Conservation (phyloP, 2,888 invertebrate genomes). For the Drosophila tripunctata region DNA sequence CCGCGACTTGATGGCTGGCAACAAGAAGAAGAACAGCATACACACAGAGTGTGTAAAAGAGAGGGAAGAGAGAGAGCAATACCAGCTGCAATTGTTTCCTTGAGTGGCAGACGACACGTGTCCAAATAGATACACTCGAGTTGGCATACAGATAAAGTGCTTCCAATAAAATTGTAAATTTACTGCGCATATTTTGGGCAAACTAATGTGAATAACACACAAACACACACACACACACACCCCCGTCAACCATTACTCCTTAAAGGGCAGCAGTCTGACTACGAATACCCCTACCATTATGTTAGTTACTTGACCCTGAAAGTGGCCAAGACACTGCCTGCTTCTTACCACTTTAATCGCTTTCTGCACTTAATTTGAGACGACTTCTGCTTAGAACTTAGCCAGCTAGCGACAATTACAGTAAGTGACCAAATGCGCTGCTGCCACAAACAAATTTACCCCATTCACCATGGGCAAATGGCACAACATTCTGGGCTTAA, state of each 20-base stretch:
- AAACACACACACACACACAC: too few relatives aligned
- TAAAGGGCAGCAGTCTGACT: too few relatives aligned
- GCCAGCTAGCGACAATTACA: slow-evolving; percentile 59
- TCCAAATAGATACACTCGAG: slow-evolving; percentile 46
- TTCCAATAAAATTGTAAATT: slow-evolving; percentile 61
- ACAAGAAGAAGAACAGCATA: slow-evolving; percentile 2
- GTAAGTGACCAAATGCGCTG: slow-evolving; percentile 68
- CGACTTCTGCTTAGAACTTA: slow-evolving; percentile 22
- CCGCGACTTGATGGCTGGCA: slow-evolving; percentile 21
- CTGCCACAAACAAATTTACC: slow-evolving; percentile 31
- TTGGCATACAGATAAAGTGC: slow-evolving; percentile 48
- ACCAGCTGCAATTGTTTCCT: slow-evolving; percentile 52
- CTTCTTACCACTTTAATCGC: slow-evolving; percentile 56
- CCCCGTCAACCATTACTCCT: too few relatives aligned
- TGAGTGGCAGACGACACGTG: slow-evolving; percentile 65
- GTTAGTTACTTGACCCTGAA: slow-evolving; percentile 66
- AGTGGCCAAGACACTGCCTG: slow-evolving; percentile 14
- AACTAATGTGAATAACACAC: slow-evolving; percentile 60
- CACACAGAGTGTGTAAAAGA: not conserved
- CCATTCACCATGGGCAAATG: too few relatives aligned
- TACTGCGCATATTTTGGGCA: slow-evolving; percentile 57
- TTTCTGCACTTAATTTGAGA: slow-evolving; percentile 72
- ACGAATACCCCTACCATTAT: too few relatives aligned
- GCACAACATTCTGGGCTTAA: too few relatives aligned
- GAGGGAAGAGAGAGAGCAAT: slow-evolving; percentile 1